Evolutionary conservation across 2,797 vertebrate species (phyloP).

Genomic region (Sarcoramphus papa): DNA sequence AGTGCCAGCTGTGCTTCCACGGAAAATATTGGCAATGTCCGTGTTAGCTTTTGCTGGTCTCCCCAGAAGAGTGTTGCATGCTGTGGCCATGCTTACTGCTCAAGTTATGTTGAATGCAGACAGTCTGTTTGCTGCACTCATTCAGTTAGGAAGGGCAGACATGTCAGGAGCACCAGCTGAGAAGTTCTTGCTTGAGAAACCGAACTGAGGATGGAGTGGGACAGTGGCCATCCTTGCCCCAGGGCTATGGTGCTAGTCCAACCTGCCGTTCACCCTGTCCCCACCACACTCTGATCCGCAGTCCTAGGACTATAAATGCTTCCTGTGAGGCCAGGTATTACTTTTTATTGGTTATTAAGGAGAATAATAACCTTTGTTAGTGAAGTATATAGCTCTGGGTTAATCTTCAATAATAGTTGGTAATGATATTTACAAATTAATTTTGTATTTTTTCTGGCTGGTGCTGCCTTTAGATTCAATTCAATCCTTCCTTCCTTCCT

Average conservation of each 20-base stretch:
- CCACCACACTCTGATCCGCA: not conserved
- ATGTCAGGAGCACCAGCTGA: not conserved
- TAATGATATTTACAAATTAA: not conserved
- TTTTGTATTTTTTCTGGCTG: not conserved
- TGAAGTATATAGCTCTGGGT: not conserved
- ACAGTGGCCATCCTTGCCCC: not conserved
- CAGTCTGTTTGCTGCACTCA: not conserved
- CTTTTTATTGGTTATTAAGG: not conserved
- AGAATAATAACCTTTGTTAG: not conserved
- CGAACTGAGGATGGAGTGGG: fast-evolving
- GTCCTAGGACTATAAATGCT: not conserved
- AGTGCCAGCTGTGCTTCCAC: not conserved
- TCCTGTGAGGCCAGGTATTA: not conserved
- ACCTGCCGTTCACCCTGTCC: not conserved
- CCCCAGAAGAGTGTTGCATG: not conserved
- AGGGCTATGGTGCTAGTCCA: not conserved
- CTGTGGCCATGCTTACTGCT: not conserved
- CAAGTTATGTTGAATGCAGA: not conserved
- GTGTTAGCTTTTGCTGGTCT: not conserved
- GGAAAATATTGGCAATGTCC: not conserved
- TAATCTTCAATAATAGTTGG: not conserved
- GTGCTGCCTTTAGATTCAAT: not conserved
- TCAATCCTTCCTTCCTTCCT: not conserved
- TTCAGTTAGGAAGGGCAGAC: not conserved
- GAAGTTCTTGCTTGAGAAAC: not conserved